Evolutionary conservation across 2,797 vertebrate species (phyloP).

Genomic region (Enteromius afrohamiltoni): DNA sequence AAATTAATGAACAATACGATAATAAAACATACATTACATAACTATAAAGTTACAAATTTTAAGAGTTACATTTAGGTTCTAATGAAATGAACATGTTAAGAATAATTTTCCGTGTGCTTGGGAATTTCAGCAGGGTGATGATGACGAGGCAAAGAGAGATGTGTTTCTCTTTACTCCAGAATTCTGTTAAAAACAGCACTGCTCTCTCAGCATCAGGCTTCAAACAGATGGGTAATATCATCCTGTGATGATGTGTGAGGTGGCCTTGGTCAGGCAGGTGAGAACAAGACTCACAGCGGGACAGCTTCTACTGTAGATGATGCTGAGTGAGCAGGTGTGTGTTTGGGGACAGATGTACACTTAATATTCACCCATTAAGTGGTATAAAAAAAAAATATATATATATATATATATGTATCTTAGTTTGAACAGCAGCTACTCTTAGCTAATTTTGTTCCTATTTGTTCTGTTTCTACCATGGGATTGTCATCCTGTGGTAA

Average conservation of each 20-base stretch:
- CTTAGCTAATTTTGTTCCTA: no score
- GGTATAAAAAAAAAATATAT: no score
- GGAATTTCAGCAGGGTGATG: not conserved
- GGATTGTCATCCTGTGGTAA: no score
- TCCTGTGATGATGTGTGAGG: not conserved
- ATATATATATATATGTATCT: not conserved
- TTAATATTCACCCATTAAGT: not conserved
- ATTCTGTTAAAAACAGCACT: conserved; percentile 10
- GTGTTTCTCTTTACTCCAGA: not conserved
- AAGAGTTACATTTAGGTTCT: not conserved
- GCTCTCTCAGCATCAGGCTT: conserved; percentile 15
- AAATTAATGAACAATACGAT: not conserved
- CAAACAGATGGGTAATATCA: not conserved
- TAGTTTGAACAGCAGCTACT: no score
- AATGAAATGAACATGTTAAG: not conserved
- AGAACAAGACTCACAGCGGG: conserved; percentile 11
- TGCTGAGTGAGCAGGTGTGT: conserved; percentile 24
- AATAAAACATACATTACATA: not conserved
- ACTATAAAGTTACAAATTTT: not conserved
- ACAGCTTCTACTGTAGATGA: not conserved
- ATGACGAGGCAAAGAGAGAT: not conserved
- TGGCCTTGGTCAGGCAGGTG: conserved; percentile 22
- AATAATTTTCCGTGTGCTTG: not conserved
- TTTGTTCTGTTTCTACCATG: no score
- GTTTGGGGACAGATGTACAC: conserved; percentile 1